Conservation (phyloP, 2,797 vertebrate species). For the Ambastaia sidthimunki region DNA sequence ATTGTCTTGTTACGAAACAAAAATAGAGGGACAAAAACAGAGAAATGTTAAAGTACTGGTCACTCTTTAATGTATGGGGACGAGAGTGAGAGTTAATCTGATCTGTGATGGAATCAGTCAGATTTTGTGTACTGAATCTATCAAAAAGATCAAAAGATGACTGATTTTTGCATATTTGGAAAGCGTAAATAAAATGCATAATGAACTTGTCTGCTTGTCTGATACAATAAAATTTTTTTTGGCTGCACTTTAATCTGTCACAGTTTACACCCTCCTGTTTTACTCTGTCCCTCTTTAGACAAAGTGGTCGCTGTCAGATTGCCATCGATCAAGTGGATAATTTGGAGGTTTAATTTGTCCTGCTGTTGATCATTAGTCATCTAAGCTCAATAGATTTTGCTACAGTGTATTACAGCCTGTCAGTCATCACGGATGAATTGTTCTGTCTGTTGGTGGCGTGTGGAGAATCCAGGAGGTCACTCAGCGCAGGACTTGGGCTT, state of each 20-base stretch:
- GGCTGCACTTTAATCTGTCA: background rate
- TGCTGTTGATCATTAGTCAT: slow-evolving; percentile 50
- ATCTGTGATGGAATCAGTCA: too few species aligned
- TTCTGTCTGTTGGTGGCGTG: background rate
- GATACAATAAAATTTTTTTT: too few species aligned
- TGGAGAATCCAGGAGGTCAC: slow-evolving; percentile 27
- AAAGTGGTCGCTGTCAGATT: slow-evolving; percentile 28
- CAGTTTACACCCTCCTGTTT: background rate
- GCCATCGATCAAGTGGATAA: slow-evolving; percentile 45
- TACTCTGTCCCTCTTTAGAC: slow-evolving; percentile 7
- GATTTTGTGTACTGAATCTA: too few species aligned
- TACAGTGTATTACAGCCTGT: slow-evolving; percentile 28
- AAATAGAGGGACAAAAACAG: too few species aligned
- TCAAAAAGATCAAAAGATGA: too few species aligned
- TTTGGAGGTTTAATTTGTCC: slow-evolving; percentile 38
- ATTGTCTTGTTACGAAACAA: too few species aligned
- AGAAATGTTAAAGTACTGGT: too few species aligned
- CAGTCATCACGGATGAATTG: background rate
- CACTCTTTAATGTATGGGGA: too few species aligned
- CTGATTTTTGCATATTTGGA: too few species aligned
- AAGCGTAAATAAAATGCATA: too few species aligned
- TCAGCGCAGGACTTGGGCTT: slow-evolving; percentile 4
- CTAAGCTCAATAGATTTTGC: slow-evolving; percentile 18
- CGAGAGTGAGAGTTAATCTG: too few species aligned
- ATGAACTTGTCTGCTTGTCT: too few species aligned